Evolutionary conservation across 2,113 vertebrate species (phyloP), one percentile per base, ranked within the genome.

Genomic region (Bujurquina vittata): DNA sequence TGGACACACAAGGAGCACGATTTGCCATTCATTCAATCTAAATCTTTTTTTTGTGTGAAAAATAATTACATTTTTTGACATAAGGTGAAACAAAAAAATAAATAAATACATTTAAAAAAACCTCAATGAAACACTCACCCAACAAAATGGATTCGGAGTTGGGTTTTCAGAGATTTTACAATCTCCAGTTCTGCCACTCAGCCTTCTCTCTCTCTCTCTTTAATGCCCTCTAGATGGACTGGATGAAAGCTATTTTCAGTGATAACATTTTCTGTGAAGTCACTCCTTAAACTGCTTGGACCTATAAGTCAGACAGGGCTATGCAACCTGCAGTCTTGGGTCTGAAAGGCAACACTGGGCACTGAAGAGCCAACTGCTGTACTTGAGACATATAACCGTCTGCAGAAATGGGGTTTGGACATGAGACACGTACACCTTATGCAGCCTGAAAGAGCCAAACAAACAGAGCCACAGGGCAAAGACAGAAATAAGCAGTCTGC

Each of bases 11-110:
- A 74, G 23, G 63, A 78, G 78, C 40, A 59, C 18, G 65, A 79
- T 85, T 87, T 78, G 76, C 35, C 15, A 52, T 75, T 81, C 78
- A 81, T 85, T 87, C 76, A 77, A 58, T 93, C 73, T 65, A 43
- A 11, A 20, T 31, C 65, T 52, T 26, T 72, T 26, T 72, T 79
- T 89, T 12, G 58, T 54, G 58, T 12, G 43, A 5, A 79, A 79
- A 79, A 55, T 23, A 11, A 29, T 49, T 54, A 3, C 2, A 29
- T 60, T 75, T 35, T 75, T 63, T 1, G 0, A 59, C 12, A 33
- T 67, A 60, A 76, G 23, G 10, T 20, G 31, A 77, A 22, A 49
- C 1, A 15, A 46, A 46, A 14, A 46, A 12, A 11, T 18, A 7
- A 31, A 37, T 7, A 6, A 33, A 40, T 3, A 40, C 6, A 33